phyloP scores from a whole-genome alignment of 2,797 vertebrate species.

The Eurystomus glaucurus region DNA sequence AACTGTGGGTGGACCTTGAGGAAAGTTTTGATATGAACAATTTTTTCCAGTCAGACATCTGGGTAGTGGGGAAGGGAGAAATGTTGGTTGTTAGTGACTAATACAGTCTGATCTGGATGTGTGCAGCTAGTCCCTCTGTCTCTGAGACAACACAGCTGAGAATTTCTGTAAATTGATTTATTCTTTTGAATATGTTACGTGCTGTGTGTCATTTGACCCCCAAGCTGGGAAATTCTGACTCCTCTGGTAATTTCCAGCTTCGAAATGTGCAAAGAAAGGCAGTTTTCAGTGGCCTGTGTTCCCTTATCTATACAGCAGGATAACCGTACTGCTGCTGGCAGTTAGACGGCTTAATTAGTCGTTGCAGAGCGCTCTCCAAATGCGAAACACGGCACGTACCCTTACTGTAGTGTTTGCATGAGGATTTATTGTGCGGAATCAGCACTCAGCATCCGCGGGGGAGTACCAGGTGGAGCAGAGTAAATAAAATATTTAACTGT shows the following conservation, averaged over 20 bases:
- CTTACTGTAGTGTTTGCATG: background rate
- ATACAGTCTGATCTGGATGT: background rate
- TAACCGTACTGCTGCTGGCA: background rate
- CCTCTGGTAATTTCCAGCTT: background rate
- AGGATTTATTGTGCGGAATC: background rate
- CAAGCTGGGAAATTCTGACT: background rate
- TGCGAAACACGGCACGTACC: background rate
- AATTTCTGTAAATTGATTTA: background rate
- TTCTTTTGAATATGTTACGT: background rate
- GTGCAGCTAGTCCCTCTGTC: background rate
- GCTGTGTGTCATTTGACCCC: background rate
- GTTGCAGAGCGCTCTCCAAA: slow-evolving; percentile 3
- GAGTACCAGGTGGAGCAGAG: background rate
- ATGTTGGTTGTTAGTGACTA: slow-evolving; percentile 34
- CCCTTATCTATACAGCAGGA: accelerated
- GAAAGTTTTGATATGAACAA: background rate
- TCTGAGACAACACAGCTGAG: background rate
- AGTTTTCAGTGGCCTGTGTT: background rate
- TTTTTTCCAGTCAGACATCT: slow-evolving; percentile 38
- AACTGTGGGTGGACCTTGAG: background rate
- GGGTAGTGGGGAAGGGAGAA: slow-evolving; percentile 1
- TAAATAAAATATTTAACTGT: background rate
- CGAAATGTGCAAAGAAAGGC: background rate
- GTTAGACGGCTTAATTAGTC: background rate
- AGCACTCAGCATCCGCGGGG: accelerated